A percentile compares a stretch with the other conserved stretches of the same genome.
Conservation (phyloP, 2,888 invertebrate genomes). For the Patella depressa region DNA sequence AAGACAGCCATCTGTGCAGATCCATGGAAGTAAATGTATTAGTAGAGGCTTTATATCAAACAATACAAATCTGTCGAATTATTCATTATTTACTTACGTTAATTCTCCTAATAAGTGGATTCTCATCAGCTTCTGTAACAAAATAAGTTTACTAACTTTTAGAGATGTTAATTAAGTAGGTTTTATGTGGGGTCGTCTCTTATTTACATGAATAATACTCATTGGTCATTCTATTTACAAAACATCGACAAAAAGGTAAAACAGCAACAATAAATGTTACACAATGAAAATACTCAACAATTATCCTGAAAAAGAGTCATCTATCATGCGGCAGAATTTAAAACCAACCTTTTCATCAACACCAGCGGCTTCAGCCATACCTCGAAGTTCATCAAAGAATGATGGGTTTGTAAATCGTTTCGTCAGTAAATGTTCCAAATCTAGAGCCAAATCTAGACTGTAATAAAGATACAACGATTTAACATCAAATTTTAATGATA, state of each 20-base stretch:
- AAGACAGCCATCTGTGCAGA: too few relatives aligned
- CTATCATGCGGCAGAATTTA: not conserved
- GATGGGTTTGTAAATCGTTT: slow-evolving; percentile 38
- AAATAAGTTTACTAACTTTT: not conserved
- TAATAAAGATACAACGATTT: not conserved
- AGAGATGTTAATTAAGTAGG: too few relatives aligned
- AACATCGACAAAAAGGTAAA: too few relatives aligned
- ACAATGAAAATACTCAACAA: too few relatives aligned
- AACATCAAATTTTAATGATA: too few relatives aligned
- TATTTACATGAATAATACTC: too few relatives aligned
- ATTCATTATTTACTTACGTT: slow-evolving; percentile 43
- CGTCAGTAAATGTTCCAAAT: slow-evolving; percentile 44
- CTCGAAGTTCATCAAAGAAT: slow-evolving; percentile 49
- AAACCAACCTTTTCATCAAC: slow-evolving; percentile 42
- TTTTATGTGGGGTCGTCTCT: too few relatives aligned
- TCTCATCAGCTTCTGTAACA: slow-evolving; percentile 49
- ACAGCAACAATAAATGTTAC: too few relatives aligned
- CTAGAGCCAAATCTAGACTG: slow-evolving; percentile 49
- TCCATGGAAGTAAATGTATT: too few relatives aligned
- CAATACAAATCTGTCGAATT: not conserved
- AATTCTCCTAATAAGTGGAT: slow-evolving; percentile 57
- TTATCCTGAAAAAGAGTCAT: too few relatives aligned
- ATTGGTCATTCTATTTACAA: too few relatives aligned
- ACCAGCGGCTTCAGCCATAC: slow-evolving; percentile 50
- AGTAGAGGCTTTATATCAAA: too few relatives aligned